Evolutionary conservation across 2,888 invertebrate genomes (phyloP), one percentile per base, ranked within the genome.

Genomic region (Noctua janthina): DNA sequence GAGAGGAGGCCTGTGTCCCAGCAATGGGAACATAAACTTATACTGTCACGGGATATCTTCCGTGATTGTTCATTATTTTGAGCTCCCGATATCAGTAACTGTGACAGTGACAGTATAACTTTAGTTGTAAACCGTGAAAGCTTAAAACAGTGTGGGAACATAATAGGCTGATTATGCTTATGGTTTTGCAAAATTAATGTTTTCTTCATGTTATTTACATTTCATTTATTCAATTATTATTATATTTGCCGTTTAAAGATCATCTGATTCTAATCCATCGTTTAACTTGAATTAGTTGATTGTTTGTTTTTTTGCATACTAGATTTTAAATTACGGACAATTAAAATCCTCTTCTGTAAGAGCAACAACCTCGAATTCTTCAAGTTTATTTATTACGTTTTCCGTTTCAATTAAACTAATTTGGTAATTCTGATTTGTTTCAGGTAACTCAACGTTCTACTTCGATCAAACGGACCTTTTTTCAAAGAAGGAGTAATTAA

Each of bases 361-460:
- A 69, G 29, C 29, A 79, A 67, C 49, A 78, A 6, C 49, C 68
- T 72, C 62, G 2, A 73, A 79, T 73, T 49, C 46, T 62, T 78
- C 11, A 64, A 82, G 67, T 86, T 78, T 82, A 76, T 83, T 86
- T 80, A 75, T 80, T 49, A 76, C n/a, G 15, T 78, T 86, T 82
- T 76, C 81, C 64, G 23, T 85, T 85, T 74, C 76, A 85, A 84
- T 84, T 79, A 74, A 83, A 81, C 86, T 89, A 87, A 89, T 87
- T 86, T 79, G 17, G 35, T 77, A 81, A 88, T 86, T 88, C 73
- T 89, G 76, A 78, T 89, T 89, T 89, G 89, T 89, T 89, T 88
- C 89, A 88, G 89, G 89, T 89, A 87, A 89, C 71, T 82, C 78
- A 74, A 56, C 79, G 79, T 76, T 78, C 71, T 64, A 46, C 87